These are phyloP conservation scores for Eulacestoma nigropectus DNA, from an alignment of 2,113 vertebrate species.

Conservation along the genomic window DNA sequence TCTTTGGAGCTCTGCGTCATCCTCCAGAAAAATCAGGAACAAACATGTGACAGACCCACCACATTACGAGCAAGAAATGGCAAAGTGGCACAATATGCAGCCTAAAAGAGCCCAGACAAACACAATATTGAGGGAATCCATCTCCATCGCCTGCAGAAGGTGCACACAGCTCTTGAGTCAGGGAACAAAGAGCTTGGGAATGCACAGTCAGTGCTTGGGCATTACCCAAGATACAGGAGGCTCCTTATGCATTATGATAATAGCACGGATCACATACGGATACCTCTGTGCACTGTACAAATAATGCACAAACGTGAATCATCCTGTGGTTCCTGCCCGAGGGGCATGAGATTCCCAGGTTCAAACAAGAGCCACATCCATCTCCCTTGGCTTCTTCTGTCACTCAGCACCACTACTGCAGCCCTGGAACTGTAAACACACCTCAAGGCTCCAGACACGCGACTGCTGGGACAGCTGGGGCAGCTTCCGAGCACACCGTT, in stretches of 20 bases:
- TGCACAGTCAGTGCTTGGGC: background rate
- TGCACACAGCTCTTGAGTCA: background rate
- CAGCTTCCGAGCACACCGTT: background rate
- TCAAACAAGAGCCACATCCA: background rate
- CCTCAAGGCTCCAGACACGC: background rate
- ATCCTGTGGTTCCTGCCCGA: background rate
- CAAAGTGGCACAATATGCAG: background rate
- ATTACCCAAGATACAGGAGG: background rate
- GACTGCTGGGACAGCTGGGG: background rate
- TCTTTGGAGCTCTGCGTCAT: rapidly evolving
- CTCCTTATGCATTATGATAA: background rate
- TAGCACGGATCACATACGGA: background rate
- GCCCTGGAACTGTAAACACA: background rate
- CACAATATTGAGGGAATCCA: background rate
- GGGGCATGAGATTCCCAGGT: background rate
- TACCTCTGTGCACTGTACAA: background rate
- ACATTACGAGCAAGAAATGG: rapidly evolving
- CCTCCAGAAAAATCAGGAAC: background rate
- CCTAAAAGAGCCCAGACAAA: background rate
- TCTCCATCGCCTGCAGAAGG: background rate
- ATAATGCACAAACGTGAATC: background rate
- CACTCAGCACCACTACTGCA: background rate
- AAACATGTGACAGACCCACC: background rate
- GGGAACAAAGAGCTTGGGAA: background rate
- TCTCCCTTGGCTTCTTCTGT: background rate